phyloP scores from a whole-genome alignment of 2,888 invertebrate species.

The Tortricodes alternella region DNA sequence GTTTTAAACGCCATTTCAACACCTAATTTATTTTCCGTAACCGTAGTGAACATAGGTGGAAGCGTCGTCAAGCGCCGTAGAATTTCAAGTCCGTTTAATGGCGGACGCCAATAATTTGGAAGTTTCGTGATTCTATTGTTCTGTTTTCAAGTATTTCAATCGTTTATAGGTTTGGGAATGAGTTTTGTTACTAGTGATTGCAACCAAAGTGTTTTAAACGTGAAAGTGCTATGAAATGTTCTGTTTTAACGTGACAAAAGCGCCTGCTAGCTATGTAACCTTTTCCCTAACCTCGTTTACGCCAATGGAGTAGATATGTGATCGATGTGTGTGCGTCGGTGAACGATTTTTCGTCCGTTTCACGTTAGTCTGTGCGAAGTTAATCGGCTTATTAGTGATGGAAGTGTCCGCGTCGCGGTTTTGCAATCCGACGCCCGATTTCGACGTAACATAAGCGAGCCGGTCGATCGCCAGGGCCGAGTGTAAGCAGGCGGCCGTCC shows the following conservation, averaged over 20 bases:
- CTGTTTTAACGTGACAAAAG: slow-evolving; percentile 81
- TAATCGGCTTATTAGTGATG: slow-evolving; percentile 76
- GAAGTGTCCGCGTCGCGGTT: slow-evolving; percentile 82
- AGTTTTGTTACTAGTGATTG: slow-evolving; percentile 65
- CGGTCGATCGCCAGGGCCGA: slow-evolving; percentile 83
- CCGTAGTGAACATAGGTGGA: slow-evolving; percentile 79
- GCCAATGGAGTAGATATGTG: slow-evolving; percentile 89
- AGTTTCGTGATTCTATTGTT: slow-evolving; percentile 82
- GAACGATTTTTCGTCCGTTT: slow-evolving; percentile 84
- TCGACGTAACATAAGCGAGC: slow-evolving; percentile 83
- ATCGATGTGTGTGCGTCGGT: slow-evolving; percentile 88
- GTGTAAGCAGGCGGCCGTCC: slow-evolving; percentile 82
- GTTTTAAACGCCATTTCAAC: slow-evolving; percentile 37
- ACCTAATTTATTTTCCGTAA: slow-evolving; percentile 65
- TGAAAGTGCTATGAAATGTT: slow-evolving; percentile 79
- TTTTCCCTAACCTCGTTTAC: slow-evolving; percentile 90
- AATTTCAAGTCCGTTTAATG: slow-evolving; percentile 80
- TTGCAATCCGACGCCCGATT: slow-evolving; percentile 80
- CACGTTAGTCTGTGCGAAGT: slow-evolving; percentile 73
- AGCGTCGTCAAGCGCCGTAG: slow-evolving; percentile 79
- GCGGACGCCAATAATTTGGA: slow-evolving; percentile 82
- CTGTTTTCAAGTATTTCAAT: slow-evolving; percentile 68
- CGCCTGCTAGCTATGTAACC: slow-evolving; percentile 85
- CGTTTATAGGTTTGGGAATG: slow-evolving; percentile 63
- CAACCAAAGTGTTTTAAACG: slow-evolving; percentile 65